Conservation (phyloP, 2,888 invertebrate species). For the Drosophila vallismaia region DNA sequence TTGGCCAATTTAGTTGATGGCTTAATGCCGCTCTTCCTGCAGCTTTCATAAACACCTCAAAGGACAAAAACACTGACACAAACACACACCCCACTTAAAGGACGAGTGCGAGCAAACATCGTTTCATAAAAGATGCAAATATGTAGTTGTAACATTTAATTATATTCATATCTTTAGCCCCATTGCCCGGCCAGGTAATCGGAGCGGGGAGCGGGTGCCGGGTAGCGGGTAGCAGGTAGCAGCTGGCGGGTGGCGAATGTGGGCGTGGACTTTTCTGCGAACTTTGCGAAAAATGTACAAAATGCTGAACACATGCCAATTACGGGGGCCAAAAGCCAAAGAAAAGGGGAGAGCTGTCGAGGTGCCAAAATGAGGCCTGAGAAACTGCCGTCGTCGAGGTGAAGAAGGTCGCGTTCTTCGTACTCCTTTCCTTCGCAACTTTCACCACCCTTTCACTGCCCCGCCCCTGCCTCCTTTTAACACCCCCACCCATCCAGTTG, state of each 20-base stretch:
- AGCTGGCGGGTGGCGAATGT: background rate
- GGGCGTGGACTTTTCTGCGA: conserved; percentile 57
- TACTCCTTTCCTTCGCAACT: conserved; percentile 20
- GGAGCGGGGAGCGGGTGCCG: conserved; percentile 46
- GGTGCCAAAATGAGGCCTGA: conserved; percentile 76
- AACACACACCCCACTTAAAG: background rate
- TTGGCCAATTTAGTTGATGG: conserved; percentile 71
- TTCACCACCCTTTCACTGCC: background rate
- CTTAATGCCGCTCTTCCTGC: conserved; percentile 53
- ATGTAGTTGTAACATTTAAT: conserved; percentile 78
- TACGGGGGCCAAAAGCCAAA: conserved; percentile 51
- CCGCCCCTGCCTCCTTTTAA: background rate
- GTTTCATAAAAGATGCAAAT: conserved; percentile 65
- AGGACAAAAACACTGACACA: conserved; percentile 12
- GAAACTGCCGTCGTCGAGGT: conserved; percentile 47
- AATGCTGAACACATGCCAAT: conserved; percentile 79
- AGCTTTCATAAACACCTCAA: conserved; percentile 59
- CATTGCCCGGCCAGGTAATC: conserved; percentile 67
- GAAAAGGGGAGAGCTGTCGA: conserved; percentile 57
- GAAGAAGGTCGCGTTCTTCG: conserved; percentile 48
- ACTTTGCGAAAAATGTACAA: conserved; percentile 75
- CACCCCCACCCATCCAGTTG: conserved; percentile 40
- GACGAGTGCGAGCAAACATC: conserved; percentile 50
- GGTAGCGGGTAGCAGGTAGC: background rate
- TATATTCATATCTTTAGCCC: conserved; percentile 74